Base-by-base conservation (phyloP, 2,113 vertebrate genomes). In the Strix uralensis region DNA sequence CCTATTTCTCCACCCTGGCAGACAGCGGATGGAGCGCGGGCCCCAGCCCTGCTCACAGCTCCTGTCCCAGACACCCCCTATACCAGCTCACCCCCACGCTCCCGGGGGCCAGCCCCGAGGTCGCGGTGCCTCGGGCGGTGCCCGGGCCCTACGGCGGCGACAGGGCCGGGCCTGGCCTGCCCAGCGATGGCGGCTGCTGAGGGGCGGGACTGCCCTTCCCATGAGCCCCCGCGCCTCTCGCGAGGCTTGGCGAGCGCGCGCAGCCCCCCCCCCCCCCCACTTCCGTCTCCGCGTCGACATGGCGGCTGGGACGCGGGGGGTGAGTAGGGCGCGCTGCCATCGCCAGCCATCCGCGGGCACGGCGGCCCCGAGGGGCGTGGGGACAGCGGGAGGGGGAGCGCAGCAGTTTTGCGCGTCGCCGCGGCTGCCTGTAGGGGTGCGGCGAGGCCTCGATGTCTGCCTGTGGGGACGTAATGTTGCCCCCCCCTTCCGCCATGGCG, bases 241-340 rank as follows among this genome's bases (percentile, higher is more conserved):
- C 86, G 52, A 29, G 40, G 15, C 19, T 11, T 2, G 19, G 6
- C 25, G 15, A 36, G 46, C 32, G 20, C 54, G 38, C 42, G 16
- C 44, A 8, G 32, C 19, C 23, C 9, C 5, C 3, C 0, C 7
- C 1, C 0, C 1, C 1, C 1, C 6, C 5, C 4, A 44, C 15
- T 44, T 5, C 7, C 4, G 2, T 7, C 0, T 1, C 0, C 0
- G 22, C 9, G 14, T 0, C 3, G 4, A 2, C 6, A 49, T 82
- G 93, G 91, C 13, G 13, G 42, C 1, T 0, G 5, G 0, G 11
- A 1, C 0, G 13, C 0, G 0, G 12, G 34, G 0, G 92, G 94
- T 95, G 63, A 90, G 95, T n/a, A 0, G 5, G 13, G 2, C 1
- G 5, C 16, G 3, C 1, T 3, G 23, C 5, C 3, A 96, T 97